phyloP scores from a whole-genome alignment of 2,888 invertebrate species.

The Pollenia labialis region DNA sequence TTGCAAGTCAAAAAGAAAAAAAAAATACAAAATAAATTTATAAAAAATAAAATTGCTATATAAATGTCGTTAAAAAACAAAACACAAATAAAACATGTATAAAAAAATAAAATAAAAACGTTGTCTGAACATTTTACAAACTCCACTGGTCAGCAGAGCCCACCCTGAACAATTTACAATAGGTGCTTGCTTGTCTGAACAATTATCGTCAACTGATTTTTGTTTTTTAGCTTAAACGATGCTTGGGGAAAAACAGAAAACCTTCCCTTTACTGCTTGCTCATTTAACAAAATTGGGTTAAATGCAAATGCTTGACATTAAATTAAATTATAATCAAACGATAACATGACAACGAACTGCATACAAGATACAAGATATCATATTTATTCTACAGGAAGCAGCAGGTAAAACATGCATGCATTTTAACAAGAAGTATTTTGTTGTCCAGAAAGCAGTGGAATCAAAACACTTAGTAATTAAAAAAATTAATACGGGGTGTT shows the following conservation, averaged over 20 bases:
- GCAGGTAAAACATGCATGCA: background rate
- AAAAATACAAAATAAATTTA: constrained; percentile 24
- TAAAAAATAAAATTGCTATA: constrained; percentile 33
- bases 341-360: constrained; percentile 57
- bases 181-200: constrained; percentile 46
- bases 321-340: constrained; percentile 74
- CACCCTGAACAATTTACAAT: constrained; percentile 28
- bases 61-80: constrained; percentile 49
- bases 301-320: constrained; percentile 75
- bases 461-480: background rate
- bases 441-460: background rate
- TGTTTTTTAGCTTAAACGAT: background rate
- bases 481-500: background rate
- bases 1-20: constrained; percentile 37
- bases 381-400: background rate
- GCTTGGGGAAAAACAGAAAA: background rate
- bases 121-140: background rate
- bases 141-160: background rate
- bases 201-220: constrained; percentile 58
- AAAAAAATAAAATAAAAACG: constrained; percentile 2
- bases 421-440: constrained; percentile 62
- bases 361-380: background rate
- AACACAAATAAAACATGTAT: background rate
- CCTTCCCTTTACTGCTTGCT: background rate
- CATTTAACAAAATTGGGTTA: constrained; percentile 74